Evolutionary conservation across 2,113 vertebrate species (phyloP), one percentile per base, ranked within the genome.

Genomic region (Empidonax alnorum): DNA sequence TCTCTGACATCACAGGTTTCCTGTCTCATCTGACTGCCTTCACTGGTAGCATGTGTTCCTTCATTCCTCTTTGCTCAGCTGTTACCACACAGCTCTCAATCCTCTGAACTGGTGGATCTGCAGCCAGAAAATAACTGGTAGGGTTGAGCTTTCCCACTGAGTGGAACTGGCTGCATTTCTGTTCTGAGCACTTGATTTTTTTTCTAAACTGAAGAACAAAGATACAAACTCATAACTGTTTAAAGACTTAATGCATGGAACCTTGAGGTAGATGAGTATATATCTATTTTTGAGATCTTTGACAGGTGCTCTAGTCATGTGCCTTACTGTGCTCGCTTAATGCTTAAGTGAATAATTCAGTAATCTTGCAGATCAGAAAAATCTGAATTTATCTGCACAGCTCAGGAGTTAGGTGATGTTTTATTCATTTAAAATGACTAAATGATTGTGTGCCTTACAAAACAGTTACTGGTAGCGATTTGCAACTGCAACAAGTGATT

Each of bases 21-120:
- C 52, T 62, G 46, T 93, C 83, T 94, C 79, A 81, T 78, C 59
- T 83, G 75, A 49, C 79, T 83, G 35, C 78, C 53, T 94, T 76
- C 12, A 19, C 30, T 5, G 14, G 69, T 87, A 44, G 61, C 58
- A 22, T 55, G 27, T 7, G 18, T 81, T 86, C 90, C 74, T 86
- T 87, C 42, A 53, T 84, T 93, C 8, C 20, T 75, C 24, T 50
- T 79, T 11, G 12, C 58, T 73, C 8, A 49, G 33, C 47, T 77
- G 23, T 93, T 84, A 35, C 27, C 30, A 71, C 15, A 67, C 9
- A 81, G 65, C 52, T 87, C 44, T 56, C 27, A 41, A 0, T 87
- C 35, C 9, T 67, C 67, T 53, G 28, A 83, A 37, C 16, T 87
- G 47, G 33, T 86, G 28, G 30, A 35, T 62, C 59, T 80, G 59